Base-by-base conservation (phyloP, 2,888 invertebrate genomes). In the Sylvicola fuscatus region DNA sequence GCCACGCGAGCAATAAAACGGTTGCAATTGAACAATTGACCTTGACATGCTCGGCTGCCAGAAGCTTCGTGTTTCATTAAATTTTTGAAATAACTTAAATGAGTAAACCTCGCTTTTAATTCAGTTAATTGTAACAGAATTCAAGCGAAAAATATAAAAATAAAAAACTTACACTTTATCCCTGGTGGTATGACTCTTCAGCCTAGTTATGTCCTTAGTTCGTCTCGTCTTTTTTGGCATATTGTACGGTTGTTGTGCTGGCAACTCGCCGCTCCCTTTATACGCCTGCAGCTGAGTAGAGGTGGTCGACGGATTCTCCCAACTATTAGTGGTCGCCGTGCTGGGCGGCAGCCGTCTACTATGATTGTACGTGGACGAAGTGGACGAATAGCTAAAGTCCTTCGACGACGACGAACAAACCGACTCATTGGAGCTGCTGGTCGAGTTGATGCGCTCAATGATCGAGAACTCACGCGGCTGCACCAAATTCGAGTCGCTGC, bases 351-450 rank as follows among this genome's bases (percentile, higher is more conserved):
- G 15, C 26, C 34, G 37, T n/a, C 32, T 21, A 14, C 30, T 27
- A 29, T 4, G 29, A 13, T 13, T 13, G 14, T 29, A 29, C 11
- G 29, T 29, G 5, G 42, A 49, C 51, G 37, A 29, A 53, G 58
- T 32, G 4, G 21, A 21, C 21, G 21, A 21, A 53, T 65, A 45
- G 49, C 70, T 62, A 51, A 70, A 62, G 46, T 61, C 60, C 21
- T 73, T 73, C 46, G 64, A 62, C 14, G 73, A 68, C 46, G 65
- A 62, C 38, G 77, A 77, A 42, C 77, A 77, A 33, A 84, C 75
- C 1, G 86, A 86, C 62, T 87, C 86, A 46, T 76, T 80, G 14
- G 84, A 83, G 61, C 84, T 84, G 57, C 83, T 79, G 13, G 77
- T 78, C 40, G 66, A 67, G 42, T 49, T 45, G 13, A 47, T 46